phyloP scores from a whole-genome alignment of 2,113 vertebrate species.

The Ophiodon elongatus region DNA sequence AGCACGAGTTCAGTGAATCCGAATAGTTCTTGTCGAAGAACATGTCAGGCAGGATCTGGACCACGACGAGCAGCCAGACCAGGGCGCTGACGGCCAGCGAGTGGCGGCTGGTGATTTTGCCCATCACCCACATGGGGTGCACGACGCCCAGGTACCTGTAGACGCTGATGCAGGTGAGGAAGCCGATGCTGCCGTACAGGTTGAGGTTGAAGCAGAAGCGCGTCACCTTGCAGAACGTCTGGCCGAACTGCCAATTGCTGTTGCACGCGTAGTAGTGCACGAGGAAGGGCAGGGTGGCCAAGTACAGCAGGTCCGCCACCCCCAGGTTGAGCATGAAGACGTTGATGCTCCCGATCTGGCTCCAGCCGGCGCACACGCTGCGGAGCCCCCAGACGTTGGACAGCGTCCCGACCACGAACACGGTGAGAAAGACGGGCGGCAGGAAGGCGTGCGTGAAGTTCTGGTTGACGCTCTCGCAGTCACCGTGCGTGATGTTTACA shows the following conservation, averaged over 20 bases:
- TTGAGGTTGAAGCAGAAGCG: conserved; percentile 88
- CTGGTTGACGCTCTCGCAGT: conserved; percentile 52
- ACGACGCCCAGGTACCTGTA: conserved; percentile 90
- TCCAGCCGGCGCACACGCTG: conserved; percentile 57
- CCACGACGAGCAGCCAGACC: conserved; percentile 85
- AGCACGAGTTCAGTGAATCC: conserved; percentile 26
- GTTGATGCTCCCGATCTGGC: conserved; percentile 68
- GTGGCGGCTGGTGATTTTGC: conserved; percentile 70
- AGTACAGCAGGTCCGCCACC: conserved; percentile 86
- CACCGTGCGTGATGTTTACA: conserved; percentile 58
- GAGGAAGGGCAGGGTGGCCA: conserved; percentile 86
- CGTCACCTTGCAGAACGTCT: conserved; percentile 83
- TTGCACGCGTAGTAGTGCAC: conserved; percentile 81
- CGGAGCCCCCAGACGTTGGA: conserved; percentile 79
- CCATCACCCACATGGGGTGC: conserved; percentile 84
- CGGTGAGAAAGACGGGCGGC: conserved; percentile 77
- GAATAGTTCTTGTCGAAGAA: conserved; percentile 75
- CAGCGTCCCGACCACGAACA: conserved; percentile 81
- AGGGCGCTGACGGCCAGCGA: conserved; percentile 46
- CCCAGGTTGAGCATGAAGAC: conserved; percentile 86
- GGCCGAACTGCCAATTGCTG: conserved; percentile 84
- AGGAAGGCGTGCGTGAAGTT: conserved; percentile 80
- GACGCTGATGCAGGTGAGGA: conserved; percentile 89
- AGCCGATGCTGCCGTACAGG: conserved; percentile 89
- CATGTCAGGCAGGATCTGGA: conserved; percentile 83